Evolutionary conservation across 2,888 invertebrate genomes (phyloP).

Genomic region (Acheta domesticus): DNA sequence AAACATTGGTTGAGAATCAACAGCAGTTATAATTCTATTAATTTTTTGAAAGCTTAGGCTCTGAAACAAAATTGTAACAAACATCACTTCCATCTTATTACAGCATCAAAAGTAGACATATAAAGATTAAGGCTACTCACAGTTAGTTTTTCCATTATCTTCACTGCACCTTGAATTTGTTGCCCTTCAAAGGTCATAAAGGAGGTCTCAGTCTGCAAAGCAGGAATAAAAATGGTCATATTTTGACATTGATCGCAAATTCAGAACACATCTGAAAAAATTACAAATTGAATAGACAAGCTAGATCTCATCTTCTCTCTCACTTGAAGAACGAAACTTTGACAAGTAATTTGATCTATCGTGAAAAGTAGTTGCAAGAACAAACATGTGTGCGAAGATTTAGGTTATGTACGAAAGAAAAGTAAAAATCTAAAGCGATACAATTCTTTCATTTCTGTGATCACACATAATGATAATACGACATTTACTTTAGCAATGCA

Average conservation of each 20-base stretch:
- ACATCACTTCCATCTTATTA: neutral
- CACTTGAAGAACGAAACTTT: too few relatives aligned
- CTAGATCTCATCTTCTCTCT: too few relatives aligned
- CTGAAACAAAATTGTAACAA: conserved; percentile 55
- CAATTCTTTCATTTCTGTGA: neutral
- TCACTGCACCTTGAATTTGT: conserved; percentile 86
- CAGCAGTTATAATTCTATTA: conserved; percentile 83
- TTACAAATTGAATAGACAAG: too few relatives aligned
- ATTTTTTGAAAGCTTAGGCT: conserved; percentile 90
- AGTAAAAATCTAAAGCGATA: neutral
- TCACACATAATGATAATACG: too few relatives aligned
- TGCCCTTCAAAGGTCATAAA: conserved; percentile 96
- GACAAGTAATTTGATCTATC: too few relatives aligned
- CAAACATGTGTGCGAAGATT: neutral
- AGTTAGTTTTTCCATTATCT: conserved; percentile 93
- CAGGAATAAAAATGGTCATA: conserved; percentile 30
- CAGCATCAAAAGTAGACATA: neutral
- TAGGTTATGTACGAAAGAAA: conserved; percentile 22
- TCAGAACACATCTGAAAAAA: too few relatives aligned
- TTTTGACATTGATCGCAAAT: neutral
- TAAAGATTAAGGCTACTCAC: conserved; percentile 55
- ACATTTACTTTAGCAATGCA: too few relatives aligned
- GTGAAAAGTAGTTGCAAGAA: conserved; percentile 6
- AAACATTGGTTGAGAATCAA: conserved; percentile 97
- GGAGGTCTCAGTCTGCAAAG: conserved; percentile 75